These are phyloP conservation scores for Pseudolaguvia tuberculata DNA, from an alignment of 2,113 vertebrate genomes.

Conservation along the genomic window DNA sequence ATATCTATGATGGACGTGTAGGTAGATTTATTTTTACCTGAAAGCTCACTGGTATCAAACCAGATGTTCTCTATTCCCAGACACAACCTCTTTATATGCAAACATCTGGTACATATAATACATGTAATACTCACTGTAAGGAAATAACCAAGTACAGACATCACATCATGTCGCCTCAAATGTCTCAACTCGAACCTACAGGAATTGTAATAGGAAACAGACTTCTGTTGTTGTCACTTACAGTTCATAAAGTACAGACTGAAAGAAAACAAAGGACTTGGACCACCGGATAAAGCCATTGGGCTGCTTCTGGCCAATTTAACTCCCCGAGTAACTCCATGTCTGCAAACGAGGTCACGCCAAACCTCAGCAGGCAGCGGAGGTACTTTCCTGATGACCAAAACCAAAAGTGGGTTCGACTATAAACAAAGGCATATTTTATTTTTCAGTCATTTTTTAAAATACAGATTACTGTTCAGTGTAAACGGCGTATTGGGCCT, in stretches of 20 bases:
- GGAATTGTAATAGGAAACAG: constrained; percentile 17
- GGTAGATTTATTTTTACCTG: not conserved
- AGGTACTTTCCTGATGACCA: not conserved
- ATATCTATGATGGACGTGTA: not conserved
- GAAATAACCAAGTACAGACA: constrained; percentile 11
- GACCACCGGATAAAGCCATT: not conserved
- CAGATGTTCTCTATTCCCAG: not conserved
- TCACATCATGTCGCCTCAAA: not conserved
- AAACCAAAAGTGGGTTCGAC: not conserved
- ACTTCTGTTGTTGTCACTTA: constrained; percentile 11
- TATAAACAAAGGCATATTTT: constrained; percentile 6
- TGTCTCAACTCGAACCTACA: not conserved
- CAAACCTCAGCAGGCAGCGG: constrained; percentile 2
- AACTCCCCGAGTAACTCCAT: not conserved
- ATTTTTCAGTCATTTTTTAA: not conserved
- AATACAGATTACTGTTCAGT: not conserved
- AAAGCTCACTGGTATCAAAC: not conserved
- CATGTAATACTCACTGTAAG: constrained; percentile 1
- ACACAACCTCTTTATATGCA: not conserved
- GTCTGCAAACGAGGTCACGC: not conserved
- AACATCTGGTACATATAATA: constrained; percentile 16
- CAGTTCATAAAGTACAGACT: not conserved
- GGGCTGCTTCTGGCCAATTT: not conserved
- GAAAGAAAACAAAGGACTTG: constrained; percentile 10
- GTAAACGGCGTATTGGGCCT: not conserved